phyloP scores from a whole-genome alignment of 2,888 invertebrate species.

The Gnatocerus cornutus region DNA sequence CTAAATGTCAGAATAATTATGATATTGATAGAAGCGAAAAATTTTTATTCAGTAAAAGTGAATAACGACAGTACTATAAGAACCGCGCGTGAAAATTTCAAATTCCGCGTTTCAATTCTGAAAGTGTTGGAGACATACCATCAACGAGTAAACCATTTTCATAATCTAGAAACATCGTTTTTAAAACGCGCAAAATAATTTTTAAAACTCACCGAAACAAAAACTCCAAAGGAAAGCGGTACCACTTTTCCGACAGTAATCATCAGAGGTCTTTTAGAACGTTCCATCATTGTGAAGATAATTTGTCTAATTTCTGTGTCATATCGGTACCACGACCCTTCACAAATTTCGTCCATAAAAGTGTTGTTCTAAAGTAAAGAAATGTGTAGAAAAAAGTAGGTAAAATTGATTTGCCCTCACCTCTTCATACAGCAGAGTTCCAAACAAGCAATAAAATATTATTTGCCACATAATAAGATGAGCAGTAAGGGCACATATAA shows the following conservation, averaged over 20 bases:
- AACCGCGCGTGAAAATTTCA: no score
- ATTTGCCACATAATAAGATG: neutral
- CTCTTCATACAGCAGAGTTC: constrained; percentile 6
- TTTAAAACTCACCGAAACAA: neutral
- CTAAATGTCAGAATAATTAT: no score
- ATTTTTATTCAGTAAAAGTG: no score
- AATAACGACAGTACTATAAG: no score
- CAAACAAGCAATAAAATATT: neutral
- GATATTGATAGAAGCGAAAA: no score
- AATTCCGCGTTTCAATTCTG: no score
- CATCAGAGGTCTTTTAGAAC: neutral
- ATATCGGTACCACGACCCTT: neutral
- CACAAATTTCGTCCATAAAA: neutral
- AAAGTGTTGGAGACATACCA: no score
- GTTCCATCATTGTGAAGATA: neutral
- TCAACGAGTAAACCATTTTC: neutral
- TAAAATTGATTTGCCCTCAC: neutral
- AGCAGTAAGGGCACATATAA: neutral
- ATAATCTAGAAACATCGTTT: neutral
- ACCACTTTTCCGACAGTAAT: neutral
- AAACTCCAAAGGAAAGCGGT: neutral
- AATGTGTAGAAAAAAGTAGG: no score
- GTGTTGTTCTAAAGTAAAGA: neutral
- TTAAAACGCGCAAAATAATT: no score
- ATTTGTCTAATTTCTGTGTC: neutral